phyloP scores from a whole-genome alignment of 2,797 vertebrate genomes.

The Nyctalus aviator region DNA sequence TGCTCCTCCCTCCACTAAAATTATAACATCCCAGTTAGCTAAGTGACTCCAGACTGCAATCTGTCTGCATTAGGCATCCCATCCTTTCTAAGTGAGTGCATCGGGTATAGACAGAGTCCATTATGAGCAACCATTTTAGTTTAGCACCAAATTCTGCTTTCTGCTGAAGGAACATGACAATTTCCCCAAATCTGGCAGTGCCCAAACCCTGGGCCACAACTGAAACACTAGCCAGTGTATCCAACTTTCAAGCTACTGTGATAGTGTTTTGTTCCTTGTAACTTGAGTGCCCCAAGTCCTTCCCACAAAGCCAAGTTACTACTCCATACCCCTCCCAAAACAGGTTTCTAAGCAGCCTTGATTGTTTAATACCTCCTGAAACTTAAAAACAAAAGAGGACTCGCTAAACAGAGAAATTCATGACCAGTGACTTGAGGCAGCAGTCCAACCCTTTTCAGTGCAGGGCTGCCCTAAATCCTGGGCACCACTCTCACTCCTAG shows the following conservation, averaged over 20 bases:
- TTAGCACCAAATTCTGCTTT: slow-evolving; percentile 32
- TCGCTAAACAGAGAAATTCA: slow-evolving; percentile 12
- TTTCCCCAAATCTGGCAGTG: not conserved
- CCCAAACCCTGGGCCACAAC: not conserved
- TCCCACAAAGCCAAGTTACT: not conserved
- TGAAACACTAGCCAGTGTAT: not conserved
- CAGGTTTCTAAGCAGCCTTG: not conserved
- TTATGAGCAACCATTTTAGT: not conserved
- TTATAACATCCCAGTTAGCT: not conserved
- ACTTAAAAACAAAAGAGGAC: slow-evolving; percentile 61
- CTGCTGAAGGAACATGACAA: slow-evolving; percentile 2
- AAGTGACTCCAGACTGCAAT: not conserved
- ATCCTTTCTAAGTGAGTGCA: not conserved
- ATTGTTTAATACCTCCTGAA: not conserved
- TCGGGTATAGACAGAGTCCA: not conserved
- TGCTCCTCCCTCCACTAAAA: not conserved
- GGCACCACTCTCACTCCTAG: slow-evolving; percentile 61
- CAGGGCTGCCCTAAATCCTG: slow-evolving; percentile 72
- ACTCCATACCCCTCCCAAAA: not conserved
- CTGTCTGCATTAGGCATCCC: not conserved
- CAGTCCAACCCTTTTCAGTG: slow-evolving; percentile 32
- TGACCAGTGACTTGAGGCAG: slow-evolving; percentile 39
- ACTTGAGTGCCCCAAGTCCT: not conserved
- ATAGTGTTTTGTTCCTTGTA: not conserved
- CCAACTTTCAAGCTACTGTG: not conserved